Evolutionary conservation across 2,113 vertebrate species (phyloP).

Genomic region (Tragelaphus buxtoni): DNA sequence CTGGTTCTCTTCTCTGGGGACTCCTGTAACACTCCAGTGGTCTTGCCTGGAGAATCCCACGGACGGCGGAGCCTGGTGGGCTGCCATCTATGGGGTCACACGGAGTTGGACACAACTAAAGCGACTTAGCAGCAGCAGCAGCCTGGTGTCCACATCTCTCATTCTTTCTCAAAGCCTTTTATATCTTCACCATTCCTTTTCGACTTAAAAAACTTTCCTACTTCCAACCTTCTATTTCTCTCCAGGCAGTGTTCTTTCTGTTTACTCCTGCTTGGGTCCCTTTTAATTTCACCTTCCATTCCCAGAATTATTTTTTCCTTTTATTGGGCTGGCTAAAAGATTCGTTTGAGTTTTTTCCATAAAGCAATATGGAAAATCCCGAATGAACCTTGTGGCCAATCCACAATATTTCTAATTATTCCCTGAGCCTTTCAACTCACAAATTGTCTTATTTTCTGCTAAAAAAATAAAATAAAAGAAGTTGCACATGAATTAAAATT

Average conservation of each 20-base stretch:
- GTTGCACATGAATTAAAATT: not conserved
- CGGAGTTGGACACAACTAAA: too few species aligned
- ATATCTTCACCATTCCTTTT: not conserved
- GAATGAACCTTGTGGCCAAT: not conserved
- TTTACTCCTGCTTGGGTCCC: not conserved
- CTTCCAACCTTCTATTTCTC: rapidly evolving
- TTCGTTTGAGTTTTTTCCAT: not conserved
- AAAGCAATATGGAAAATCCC: not conserved
- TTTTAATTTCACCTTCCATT: not conserved
- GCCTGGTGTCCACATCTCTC: not conserved
- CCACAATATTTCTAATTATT: not conserved
- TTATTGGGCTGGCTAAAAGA: not conserved
- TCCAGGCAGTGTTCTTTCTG: not conserved
- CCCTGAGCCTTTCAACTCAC: not conserved
- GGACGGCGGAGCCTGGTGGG: too few species aligned
- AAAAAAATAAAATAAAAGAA: not conserved
- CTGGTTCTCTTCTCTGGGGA: not conserved
- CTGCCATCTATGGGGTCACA: too few species aligned
- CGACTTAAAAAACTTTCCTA: not conserved
- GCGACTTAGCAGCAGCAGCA: too few species aligned
- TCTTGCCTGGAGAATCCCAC: too few species aligned
- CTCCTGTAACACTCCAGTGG: too few species aligned
- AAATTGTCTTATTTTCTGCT: not conserved
- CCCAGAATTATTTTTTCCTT: not conserved
- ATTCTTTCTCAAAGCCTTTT: not conserved